Evolutionary conservation across 37 sponge, comb jelly and placozoan species (phyloP), one percentile per base, ranked within the genome.

Genomic region (Halisarca cf. caerulea): DNA sequence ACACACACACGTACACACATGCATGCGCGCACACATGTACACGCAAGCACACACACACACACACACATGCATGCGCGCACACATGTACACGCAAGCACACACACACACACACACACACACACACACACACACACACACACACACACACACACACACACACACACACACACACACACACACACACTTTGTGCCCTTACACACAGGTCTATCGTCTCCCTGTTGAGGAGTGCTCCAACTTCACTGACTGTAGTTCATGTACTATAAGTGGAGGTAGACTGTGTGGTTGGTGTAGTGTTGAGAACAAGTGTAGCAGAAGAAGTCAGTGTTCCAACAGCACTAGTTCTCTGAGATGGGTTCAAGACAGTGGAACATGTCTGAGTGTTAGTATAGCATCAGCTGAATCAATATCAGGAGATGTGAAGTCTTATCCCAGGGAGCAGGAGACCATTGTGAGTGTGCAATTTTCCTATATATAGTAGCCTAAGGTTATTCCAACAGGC

Each of bases 251-350:
- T 28, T 37, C 64, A 47, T 91, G 92, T 59, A 45, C 74, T 30
- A 84, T 24, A 30, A 5, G 8, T 0, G 55, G 58, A 24, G 23
- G 80, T 8, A 54, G 27, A 28, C 79, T 95, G 77, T 95, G 96
- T 87, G 96, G 96, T 9, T 95, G 96, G 96, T 95, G 96, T 87
- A 83, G 72, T 28, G 83, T 95, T 55, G 93, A 95, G 88, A 87
- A 89, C 80, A 90, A 90, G 91, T 95, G 96, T 69, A 90, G 91
- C 51, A 77, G 91, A 43, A 80, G 66, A 79, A 79, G 88, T 54
- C 69, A 81, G 77, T 95, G 96, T 78, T 34, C 68, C 39, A 86
- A 92, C 83, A 82, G 83, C 72, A 60, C 18, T 28, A 36, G 36
- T 69, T 34, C 71, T 69, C 71, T 69, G 33, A 28, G 71, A 21